phyloP scores from a whole-genome alignment of 2,888 invertebrate genomes.

The Ochropleura leucogaster region DNA sequence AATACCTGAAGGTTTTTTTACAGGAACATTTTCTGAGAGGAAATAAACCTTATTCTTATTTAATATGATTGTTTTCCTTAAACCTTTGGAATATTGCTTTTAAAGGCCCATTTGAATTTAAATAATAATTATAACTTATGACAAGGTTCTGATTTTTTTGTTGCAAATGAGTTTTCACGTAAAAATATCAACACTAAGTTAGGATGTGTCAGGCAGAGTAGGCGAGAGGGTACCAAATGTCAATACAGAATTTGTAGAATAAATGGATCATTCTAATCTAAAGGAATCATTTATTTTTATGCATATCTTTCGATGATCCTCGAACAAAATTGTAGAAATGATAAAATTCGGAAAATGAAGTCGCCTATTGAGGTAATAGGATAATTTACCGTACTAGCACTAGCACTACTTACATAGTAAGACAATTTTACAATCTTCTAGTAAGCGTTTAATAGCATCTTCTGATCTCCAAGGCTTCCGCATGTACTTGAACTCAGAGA shows the following conservation, averaged over 20 bases:
- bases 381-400: neutral
- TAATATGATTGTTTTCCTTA: slow-evolving; percentile 33
- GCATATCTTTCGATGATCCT: too few species aligned
- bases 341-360: neutral
- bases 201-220: neutral
- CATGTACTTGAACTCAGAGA: neutral
- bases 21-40: slow-evolving; percentile 1
- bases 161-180: neutral
- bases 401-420: neutral
- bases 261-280: neutral
- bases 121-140: slow-evolving; percentile 1
- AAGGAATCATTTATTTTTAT: neutral
- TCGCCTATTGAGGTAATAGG: neutral
- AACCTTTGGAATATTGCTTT: slow-evolving; percentile 26
- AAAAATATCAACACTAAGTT: neutral
- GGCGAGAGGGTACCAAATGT: neutral
- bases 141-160: neutral
- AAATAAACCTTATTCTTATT: slow-evolving; percentile 25
- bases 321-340: too few species aligned
- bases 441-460: slow-evolving; percentile 7
- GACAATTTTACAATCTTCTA: neutral
- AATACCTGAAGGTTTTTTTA: neutral
- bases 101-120: slow-evolving; percentile 32
- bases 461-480: neutral
- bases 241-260: slow-evolving; percentile 1